Evolutionary conservation across 2,888 invertebrate species (phyloP), one percentile per base, ranked within the genome.

Genomic region (Apotomis betuletana): DNA sequence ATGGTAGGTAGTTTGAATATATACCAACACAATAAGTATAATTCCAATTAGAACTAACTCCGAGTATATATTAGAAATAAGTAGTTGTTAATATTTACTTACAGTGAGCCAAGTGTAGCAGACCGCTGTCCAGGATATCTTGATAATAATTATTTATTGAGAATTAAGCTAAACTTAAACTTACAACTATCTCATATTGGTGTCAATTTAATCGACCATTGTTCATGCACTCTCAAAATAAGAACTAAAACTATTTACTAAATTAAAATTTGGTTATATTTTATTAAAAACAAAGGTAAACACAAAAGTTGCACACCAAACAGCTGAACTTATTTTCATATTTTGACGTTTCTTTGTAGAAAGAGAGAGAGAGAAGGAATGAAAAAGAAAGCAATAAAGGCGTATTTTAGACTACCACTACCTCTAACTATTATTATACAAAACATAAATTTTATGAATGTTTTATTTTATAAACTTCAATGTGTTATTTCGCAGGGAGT

Each of bases 241-340:
- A 27, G 44, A 12, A 54, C 9, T 15, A 44, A 64, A 41, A 44
- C 9, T 59, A 44, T 64, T 44, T 55, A 44, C 64, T 54, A 44
- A 15, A 55, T 27, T 64, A 52, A 13, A 54, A 52, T 52, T 57
- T 55, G 64, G 5, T 55, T 57, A 57, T 65, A 12, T 13, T 5
- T 67, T 15, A 41, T 54, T 5, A 52, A 61, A 69, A 62, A 49
- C 10, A 55, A 38, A 62, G 49, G 69, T 69, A 68, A 72, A 68
- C 67, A 70, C 41, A 72, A 63, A 62, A 60, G 59, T 59, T 38
- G 44, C 67, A 49, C 61, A 49, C 36, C 44, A 55, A 67, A 67
- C 69, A 57, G 69, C 69, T 69, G 57, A 69, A 69, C 62, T 69
- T 67, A 65, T 65, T 65, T 65, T 65, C 62, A 62, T 67, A 65